These are phyloP conservation scores for Synanthedon myopaeformis DNA, from an alignment of 2,888 invertebrate species.

Conservation along the genomic window DNA sequence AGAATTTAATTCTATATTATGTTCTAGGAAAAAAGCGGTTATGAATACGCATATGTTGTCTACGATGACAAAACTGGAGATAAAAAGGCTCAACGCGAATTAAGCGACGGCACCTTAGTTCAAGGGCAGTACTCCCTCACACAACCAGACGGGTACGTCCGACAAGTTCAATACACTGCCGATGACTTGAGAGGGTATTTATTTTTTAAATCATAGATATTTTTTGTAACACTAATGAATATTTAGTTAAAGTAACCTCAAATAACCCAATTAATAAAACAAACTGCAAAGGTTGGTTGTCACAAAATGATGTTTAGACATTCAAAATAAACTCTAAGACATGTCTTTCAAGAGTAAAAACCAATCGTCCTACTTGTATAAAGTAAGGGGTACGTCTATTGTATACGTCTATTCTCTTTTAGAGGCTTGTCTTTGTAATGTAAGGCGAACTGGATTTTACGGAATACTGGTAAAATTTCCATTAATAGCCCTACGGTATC, in stretches of 20 bases:
- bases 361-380: no score
- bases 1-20: background rate
- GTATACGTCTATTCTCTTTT: no score
- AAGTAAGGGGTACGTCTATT: no score
- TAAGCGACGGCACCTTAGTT: conserved; percentile 63
- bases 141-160: conserved; percentile 65
- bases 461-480: no score
- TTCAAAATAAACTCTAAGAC: no score
- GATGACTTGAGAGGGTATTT: conserved; percentile 60
- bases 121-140: conserved; percentile 65
- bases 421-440: no score
- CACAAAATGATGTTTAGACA: no score
- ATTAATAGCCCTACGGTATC: no score
- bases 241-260: background rate
- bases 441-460: no score
- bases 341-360: no score
- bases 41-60: conserved; percentile 65
- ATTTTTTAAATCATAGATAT: conserved; percentile 3
- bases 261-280: background rate
- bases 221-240: conserved; percentile 6
- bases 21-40: conserved; percentile 14
- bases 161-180: conserved; percentile 66
- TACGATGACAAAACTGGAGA: conserved; percentile 68
- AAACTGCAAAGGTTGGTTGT: no score
- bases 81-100: conserved; percentile 62